Conservation (phyloP, 2,113 vertebrate species). For the Arizona elegans region DNA sequence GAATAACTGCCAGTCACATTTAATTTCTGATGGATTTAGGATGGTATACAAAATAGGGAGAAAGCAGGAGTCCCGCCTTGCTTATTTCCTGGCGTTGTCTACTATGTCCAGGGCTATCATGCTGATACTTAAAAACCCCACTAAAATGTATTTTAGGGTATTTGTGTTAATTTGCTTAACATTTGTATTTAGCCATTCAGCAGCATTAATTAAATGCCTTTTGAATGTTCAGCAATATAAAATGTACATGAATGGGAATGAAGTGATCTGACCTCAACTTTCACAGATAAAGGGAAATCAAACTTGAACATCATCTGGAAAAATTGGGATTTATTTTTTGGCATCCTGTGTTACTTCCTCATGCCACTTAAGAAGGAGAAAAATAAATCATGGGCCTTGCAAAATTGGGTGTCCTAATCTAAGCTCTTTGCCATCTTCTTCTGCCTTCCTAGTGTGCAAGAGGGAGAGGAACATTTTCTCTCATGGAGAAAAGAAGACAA, state of each 20-base stretch:
- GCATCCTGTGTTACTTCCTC: not conserved
- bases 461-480: not conserved
- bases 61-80: not conserved
- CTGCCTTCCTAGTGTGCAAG: not conserved
- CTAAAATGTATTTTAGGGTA: constrained; percentile 5
- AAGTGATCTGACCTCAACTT: not conserved
- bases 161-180: constrained; percentile 30
- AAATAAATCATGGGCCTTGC: not conserved
- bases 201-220: constrained; percentile 16
- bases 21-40: not conserved
- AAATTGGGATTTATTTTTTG: not conserved
- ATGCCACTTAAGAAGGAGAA: not conserved
- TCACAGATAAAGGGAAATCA: not conserved
- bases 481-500: not conserved
- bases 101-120: not conserved
- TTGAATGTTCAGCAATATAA: constrained; percentile 23
- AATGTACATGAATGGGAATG: not conserved
- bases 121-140: not conserved
- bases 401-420: not conserved
- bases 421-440: not conserved
- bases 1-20: not conserved
- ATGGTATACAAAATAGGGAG: not conserved
- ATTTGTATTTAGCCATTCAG: not conserved
- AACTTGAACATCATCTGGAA: not conserved
- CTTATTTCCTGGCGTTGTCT: not conserved